phyloP scores from a whole-genome alignment of 2,797 vertebrate species.

The Onychomys arenicola region DNA sequence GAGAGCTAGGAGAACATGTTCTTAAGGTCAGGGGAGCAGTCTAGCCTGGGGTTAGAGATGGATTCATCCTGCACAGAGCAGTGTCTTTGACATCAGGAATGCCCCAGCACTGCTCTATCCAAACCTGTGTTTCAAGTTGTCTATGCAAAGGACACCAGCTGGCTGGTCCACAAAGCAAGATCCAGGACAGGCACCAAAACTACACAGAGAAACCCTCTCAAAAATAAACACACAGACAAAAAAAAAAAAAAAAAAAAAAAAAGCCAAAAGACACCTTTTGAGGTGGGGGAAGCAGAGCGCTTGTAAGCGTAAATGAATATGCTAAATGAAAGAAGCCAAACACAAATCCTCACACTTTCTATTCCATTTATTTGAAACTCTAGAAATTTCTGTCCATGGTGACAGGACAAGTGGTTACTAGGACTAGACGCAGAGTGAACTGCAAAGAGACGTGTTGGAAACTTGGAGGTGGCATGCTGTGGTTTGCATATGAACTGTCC shows the following conservation, averaged over 20 bases:
- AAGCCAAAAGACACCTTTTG: neutral
- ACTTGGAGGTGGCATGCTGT: neutral
- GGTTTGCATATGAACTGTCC: neutral
- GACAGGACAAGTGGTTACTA: neutral
- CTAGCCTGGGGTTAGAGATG: neutral
- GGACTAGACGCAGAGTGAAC: neutral
- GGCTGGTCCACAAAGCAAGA: too few relatives aligned
- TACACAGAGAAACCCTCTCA: too few relatives aligned
- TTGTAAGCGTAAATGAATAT: neutral
- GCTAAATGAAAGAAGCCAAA: neutral
- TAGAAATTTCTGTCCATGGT: conserved; percentile 29
- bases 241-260: too few relatives aligned
- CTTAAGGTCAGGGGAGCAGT: neutral
- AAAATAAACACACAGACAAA: too few relatives aligned
- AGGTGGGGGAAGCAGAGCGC: neutral
- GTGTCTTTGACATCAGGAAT: neutral
- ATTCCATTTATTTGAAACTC: conserved; percentile 17
- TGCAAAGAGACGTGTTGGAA: neutral
- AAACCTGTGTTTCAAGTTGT: neutral
- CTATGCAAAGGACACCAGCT: neutral
- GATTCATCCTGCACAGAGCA: neutral
- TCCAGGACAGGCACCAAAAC: too few relatives aligned
- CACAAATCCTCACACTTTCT: neutral
- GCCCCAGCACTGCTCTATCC: neutral
- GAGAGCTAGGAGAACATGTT: neutral